Base-by-base conservation (phyloP, 2,888 invertebrate species). In the Caenorhabditis sp. region DNA sequence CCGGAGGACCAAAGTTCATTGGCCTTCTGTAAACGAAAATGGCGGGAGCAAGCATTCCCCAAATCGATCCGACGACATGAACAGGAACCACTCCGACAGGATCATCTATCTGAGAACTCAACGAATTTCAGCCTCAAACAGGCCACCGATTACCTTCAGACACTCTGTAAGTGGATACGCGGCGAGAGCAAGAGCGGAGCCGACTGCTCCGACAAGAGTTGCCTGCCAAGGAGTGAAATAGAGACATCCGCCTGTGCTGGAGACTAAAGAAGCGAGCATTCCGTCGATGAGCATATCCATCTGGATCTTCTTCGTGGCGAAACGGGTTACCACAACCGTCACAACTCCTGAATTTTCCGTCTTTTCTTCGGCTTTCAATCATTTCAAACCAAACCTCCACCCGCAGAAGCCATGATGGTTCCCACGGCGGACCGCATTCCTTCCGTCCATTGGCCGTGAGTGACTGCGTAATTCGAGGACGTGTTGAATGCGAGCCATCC, bases 201-300 rank as follows among this genome's bases (percentile, higher is more conserved):
- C 87, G 39, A 87, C 75, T 15, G 82, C 81, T n/a, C 87, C 87
- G 30, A 87, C 82, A 3, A 85, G 53, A 15, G 83, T 74, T 13
- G 85, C 82, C 27, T 85, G 86, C 81, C 80, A 80, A 4, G 87
- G 87, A 1, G 81, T 74, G 35, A 84, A 84, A 70, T 83, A 85
- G 22, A 86, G 82, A 70, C 87, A 85, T 2, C 84, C 81, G 8
- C 83, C 86, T 13, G 87, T 86, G 20, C 84, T 86, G 2, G 87
- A 81, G 5, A 87, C 87, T 9, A 87, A 73, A 0, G 85, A 85
- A 15, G 87, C 86, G 11, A 87, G 76, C 43, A 87, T 63, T 37
- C 86, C 87, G 59, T 87, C 87, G 41, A 87, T 87, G 43, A 87
- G 66, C 82, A 87, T 85, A 61, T 87, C 86, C 43, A 87, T 80